Conservation (phyloP, 2,797 vertebrate species). For the Gallirallus australis region DNA sequence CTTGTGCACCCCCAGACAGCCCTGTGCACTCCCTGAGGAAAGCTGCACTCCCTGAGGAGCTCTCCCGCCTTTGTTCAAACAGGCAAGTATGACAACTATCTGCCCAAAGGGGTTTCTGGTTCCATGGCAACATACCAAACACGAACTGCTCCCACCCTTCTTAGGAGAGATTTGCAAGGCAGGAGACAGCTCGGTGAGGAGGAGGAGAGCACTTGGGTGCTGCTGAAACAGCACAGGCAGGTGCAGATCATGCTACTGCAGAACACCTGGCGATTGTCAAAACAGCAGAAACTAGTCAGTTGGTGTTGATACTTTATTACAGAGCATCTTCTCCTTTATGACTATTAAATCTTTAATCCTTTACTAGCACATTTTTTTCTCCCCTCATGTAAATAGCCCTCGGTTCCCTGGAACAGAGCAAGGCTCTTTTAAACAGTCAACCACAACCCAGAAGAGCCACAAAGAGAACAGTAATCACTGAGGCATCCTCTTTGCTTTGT, state of each 20-base stretch:
- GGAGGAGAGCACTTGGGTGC: neutral
- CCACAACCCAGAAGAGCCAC: neutral
- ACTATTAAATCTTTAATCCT: slow-evolving; percentile 39
- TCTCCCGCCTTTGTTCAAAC: neutral
- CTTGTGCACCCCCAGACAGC: neutral
- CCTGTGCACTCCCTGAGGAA: neutral
- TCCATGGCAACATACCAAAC: slow-evolving; percentile 43
- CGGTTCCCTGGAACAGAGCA: neutral
- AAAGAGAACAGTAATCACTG: neutral
- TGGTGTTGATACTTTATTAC: slow-evolving; percentile 39
- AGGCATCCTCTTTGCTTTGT: slow-evolving; percentile 33
- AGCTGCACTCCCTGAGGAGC: neutral
- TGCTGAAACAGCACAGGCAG: neutral
- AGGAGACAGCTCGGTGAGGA: neutral
- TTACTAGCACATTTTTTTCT: neutral
- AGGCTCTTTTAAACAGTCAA: neutral
- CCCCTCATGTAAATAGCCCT: neutral
- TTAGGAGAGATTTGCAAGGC: neutral
- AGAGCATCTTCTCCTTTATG: slow-evolving; percentile 3
- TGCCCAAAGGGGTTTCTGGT: slow-evolving; percentile 1
- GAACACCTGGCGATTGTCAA: slow-evolving; percentile 17
- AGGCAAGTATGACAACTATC: slow-evolving; percentile 22
- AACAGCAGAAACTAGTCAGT: neutral
- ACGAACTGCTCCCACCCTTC: neutral
- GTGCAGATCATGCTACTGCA: neutral